Evolutionary conservation across 2,797 vertebrate genomes (phyloP), one percentile per base, ranked within the genome.

Genomic region (Echiichthys vipera): DNA sequence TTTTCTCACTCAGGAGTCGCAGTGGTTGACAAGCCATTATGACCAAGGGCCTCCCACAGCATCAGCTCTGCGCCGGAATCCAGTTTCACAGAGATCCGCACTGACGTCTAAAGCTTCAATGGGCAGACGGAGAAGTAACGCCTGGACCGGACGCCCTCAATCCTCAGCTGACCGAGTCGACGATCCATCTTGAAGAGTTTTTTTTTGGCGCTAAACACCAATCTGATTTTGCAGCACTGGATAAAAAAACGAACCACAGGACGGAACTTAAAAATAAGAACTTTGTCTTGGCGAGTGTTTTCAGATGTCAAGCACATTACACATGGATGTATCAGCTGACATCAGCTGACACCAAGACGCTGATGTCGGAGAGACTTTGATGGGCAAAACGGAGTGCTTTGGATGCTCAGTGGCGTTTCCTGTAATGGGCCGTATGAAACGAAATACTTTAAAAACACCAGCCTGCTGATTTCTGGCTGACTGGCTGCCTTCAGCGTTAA

Each of bases 21-120:
- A 7, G 95, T 95, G 73, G 91, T 95, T n/a, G 95, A 95, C 81
- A 95, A 94, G 87, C 90, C 86, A 0, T 62, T 94, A 91, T 95
- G 93, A 95, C 93, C 71, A 34, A 67, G 27, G 29, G 53, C 67
- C 13, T 30, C 61, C 3, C 68, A 14, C 73, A 12, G 57, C 40
- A 9, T 18, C 71, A 4, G 47, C 29, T 47, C n/a, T 22, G 45
- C 73, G 8, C 40, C 63, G 0, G 27, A 40, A 62, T 58, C 50
- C 13, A 49, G 49, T 14, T 59, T 65, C 73, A 45, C 50, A 50
- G 73, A 81, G 58, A 80, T 71, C 70, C 71, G 5, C 36, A 43
- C 63, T 4, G 58, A 81, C 3, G 36, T 76, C 77, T 78, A 79
- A 88, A 32, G 39, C 71, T 68, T n/a, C 54, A 1, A 10, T 43